Percentiles rank a stretch among this genome's conserved stretches.
These are phyloP conservation scores for Pholis gunnellus DNA, from an alignment of 2,113 vertebrate genomes.

Conservation along the genomic window DNA sequence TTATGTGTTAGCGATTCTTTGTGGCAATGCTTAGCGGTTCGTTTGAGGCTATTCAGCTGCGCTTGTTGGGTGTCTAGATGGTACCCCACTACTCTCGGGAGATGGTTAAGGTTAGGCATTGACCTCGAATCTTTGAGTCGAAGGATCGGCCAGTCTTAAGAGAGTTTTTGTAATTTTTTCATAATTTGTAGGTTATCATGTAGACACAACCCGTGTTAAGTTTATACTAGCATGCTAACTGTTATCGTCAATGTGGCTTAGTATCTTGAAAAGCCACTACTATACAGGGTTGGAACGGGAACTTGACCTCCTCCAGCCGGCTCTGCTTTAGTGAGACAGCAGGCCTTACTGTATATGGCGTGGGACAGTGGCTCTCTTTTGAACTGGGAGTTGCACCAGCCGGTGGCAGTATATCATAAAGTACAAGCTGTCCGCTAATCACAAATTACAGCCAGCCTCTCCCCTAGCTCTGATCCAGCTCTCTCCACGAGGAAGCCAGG, in stretches of 20 bases:
- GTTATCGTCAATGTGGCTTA: constrained; percentile 16
- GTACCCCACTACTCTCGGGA: not conserved
- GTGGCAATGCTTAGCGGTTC: constrained; percentile 17
- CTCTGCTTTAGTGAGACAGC: constrained; percentile 44
- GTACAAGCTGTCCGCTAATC: constrained; percentile 74
- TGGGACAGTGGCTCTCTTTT: constrained; percentile 53
- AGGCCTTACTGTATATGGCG: constrained; percentile 29
- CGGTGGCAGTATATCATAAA: constrained; percentile 59
- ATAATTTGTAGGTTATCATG: not conserved
- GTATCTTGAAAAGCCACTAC: constrained; percentile 18
- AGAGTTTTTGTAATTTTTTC: not conserved
- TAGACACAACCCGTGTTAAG: not conserved
- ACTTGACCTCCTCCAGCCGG: constrained; percentile 26
- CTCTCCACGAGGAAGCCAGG: constrained; percentile 59
- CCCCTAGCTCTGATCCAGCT: constrained; percentile 61
- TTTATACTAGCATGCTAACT: constrained; percentile 3
- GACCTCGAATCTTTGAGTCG: not conserved
- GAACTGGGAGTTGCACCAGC: constrained; percentile 48
- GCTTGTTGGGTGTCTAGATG: not conserved
- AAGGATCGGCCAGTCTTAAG: not conserved
- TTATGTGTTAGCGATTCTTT: constrained; percentile 33
- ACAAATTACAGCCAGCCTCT: constrained; percentile 73
- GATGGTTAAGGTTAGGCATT: not conserved
- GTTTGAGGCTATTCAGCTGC: constrained; percentile 18
- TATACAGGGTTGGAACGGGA: constrained; percentile 1